Evolutionary conservation across 64 coral and sea anemone species (phyloP).

Genomic region (Stylophora pistillata): DNA sequence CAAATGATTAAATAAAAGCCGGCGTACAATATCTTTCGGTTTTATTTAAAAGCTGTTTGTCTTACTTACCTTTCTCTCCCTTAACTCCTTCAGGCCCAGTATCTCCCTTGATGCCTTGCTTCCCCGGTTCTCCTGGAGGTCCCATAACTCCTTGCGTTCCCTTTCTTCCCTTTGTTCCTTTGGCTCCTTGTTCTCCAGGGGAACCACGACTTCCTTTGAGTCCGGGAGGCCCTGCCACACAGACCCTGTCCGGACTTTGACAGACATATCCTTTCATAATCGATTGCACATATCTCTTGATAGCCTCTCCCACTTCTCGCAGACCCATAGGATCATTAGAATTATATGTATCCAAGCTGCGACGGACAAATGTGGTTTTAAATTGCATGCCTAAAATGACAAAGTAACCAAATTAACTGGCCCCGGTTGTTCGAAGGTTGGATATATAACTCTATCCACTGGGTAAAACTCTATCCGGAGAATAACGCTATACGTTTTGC

Average conservation of each 20-base stretch:
- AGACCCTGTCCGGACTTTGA: conserved; percentile 26
- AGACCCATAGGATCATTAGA: not conserved
- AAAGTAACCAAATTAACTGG: no score
- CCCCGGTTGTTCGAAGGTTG: no score
- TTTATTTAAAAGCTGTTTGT: no score
- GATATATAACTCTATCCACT: no score
- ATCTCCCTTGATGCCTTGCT: conserved; percentile 51
- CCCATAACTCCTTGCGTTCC: conserved; percentile 26
- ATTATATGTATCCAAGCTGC: not conserved
- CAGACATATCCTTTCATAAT: conserved; percentile 18
- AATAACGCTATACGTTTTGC: no score
- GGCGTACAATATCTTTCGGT: no score
- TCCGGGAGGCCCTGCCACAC: conserved; percentile 46
- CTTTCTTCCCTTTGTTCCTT: conserved; percentile 19
- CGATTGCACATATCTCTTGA: not conserved
- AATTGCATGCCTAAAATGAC: no score
- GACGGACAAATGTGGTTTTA: not conserved
- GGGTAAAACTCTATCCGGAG: no score
- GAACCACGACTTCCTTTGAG: conserved; percentile 22
- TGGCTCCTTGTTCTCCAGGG: conserved; percentile 8
- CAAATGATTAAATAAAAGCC: no score
- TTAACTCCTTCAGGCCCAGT: conserved; percentile 28
- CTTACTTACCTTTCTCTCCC: conserved; percentile 21
- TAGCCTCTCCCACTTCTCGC: not conserved
- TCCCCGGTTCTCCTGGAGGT: conserved; percentile 40